Conservation (phyloP, 2,797 vertebrate species). For the Falco peregrinus region DNA sequence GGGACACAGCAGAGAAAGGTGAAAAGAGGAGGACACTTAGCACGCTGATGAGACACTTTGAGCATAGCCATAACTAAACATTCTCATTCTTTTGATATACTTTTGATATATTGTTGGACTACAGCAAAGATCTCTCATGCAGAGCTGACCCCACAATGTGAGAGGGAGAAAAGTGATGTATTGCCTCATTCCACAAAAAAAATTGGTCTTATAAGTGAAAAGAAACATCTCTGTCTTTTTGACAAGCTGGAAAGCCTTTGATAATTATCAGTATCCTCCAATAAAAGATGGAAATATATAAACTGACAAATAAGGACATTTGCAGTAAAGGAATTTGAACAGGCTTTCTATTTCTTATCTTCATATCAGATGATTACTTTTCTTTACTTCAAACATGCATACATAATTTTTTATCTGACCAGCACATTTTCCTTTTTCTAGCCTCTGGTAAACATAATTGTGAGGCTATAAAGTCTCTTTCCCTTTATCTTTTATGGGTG, state of each 20-base stretch:
- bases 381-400: neutral
- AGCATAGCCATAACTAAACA: neutral
- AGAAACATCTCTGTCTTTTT: neutral
- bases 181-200: neutral
- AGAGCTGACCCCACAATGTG: neutral
- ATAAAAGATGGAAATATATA: neutral
- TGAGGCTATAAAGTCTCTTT: neutral
- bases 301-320: neutral
- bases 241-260: neutral
- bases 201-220: neutral
- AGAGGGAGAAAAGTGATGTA: neutral
- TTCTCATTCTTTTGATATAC: neutral
- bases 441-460: neutral
- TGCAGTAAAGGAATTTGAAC: neutral
- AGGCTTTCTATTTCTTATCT: neutral
- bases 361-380: neutral
- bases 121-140: neutral
- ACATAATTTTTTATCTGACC: neutral
- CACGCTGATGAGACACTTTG: neutral
- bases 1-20: neutral
- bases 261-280: neutral
- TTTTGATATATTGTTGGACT: neutral
- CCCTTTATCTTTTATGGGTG: constrained; percentile 6
- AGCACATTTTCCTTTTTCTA: neutral
- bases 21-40: neutral